phyloP scores from a whole-genome alignment of 2,113 vertebrate genomes.

The Tamias sibiricus region DNA sequence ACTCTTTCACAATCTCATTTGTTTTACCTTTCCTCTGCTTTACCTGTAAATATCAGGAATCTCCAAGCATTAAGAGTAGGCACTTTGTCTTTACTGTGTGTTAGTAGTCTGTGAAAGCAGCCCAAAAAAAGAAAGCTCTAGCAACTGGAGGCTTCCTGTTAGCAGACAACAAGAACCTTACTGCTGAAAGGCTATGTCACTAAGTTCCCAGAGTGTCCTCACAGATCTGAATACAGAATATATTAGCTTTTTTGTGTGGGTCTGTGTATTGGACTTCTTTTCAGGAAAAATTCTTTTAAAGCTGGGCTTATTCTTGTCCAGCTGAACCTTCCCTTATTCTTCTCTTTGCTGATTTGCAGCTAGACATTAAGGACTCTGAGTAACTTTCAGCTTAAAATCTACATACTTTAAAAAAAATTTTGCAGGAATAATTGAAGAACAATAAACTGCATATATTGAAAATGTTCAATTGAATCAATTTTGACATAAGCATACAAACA shows the following conservation, averaged over 20 bases:
- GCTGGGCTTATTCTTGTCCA: no score
- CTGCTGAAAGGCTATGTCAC: rapidly evolving
- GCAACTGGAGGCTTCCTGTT: background rate
- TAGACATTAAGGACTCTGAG: background rate
- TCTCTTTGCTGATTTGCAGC: background rate
- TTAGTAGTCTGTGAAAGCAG: background rate
- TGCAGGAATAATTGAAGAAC: background rate
- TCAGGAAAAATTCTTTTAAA: background rate
- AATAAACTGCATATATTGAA: background rate
- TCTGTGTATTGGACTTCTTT: background rate
- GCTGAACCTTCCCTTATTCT: background rate
- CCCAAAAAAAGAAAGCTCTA: background rate
- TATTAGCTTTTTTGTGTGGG: no score
- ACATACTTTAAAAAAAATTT: background rate
- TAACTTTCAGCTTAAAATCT: background rate
- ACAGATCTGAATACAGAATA: background rate
- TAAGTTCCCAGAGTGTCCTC: no score
- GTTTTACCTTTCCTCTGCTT: background rate
- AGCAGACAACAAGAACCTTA: background rate
- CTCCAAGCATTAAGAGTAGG: background rate
- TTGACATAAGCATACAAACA: background rate
- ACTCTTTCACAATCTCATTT: background rate
- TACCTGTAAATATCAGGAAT: background rate
- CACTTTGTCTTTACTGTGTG: background rate
- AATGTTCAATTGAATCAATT: background rate